These are phyloP conservation scores for Adelognathus sp. DNA, from an alignment of 2,888 invertebrate species.

Conservation along the genomic window DNA sequence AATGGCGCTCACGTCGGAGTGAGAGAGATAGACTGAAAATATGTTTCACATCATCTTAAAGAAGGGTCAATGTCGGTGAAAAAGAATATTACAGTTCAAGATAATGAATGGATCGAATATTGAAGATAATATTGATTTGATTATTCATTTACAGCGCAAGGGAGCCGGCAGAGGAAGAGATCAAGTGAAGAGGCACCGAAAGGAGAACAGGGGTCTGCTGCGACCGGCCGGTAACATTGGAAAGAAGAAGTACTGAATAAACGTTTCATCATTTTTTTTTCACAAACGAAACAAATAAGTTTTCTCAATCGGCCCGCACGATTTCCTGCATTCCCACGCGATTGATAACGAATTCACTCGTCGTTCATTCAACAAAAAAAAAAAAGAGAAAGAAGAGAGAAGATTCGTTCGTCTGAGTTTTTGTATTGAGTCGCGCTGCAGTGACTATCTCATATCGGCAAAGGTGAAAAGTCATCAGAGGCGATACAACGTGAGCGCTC, in stretches of 20 bases:
- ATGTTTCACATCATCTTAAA: too few species aligned
- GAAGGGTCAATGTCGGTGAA: too few species aligned
- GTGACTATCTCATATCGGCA: constrained; percentile 46
- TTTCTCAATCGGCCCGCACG: constrained; percentile 7
- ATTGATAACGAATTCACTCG: background rate
- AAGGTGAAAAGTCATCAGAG: constrained; percentile 74
- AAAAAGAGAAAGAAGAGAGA: constrained; percentile 8
- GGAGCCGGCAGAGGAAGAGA: constrained; percentile 81
- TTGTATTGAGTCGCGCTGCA: constrained; percentile 29
- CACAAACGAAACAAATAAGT: background rate
- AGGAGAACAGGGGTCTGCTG: constrained; percentile 87
- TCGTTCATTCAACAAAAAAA: background rate
- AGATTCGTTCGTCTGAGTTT: constrained; percentile 39
- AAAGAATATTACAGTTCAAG: too few species aligned
- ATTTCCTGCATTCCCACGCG: constrained; percentile 26
- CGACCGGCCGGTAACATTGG: constrained; percentile 82
- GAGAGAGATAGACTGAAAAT: too few species aligned
- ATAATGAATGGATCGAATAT: constrained; percentile 11
- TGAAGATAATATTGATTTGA: too few species aligned
- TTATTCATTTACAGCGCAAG: constrained; percentile 62
- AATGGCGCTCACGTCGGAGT: too few species aligned
- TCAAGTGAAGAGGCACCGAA: constrained; percentile 85
- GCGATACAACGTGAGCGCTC: constrained; percentile 69
- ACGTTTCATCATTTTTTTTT: constrained; percentile 49
- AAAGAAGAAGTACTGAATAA: constrained; percentile 76